Conservation (phyloP, 1,140 invertebrate genomes). For the Drosophila equinoxialis region DNA sequence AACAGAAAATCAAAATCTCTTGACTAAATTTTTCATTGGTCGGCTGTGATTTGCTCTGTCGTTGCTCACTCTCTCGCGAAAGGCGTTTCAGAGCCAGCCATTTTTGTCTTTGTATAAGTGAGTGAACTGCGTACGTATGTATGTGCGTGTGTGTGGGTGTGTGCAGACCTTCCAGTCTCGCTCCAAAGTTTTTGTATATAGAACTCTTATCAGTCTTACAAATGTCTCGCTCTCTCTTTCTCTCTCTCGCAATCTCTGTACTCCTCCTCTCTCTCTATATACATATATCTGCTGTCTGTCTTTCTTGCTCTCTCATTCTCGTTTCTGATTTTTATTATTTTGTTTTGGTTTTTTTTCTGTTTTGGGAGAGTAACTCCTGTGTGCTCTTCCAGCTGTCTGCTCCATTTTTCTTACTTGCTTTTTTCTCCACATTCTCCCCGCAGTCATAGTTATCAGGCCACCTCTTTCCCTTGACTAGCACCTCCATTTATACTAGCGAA, state of each 20-base stretch:
- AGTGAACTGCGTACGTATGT: neutral
- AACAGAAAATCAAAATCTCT: slow-evolving; percentile 83
- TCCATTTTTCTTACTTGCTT: slow-evolving; percentile 42
- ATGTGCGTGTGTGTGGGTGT: slow-evolving; percentile 43
- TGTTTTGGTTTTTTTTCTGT: slow-evolving; percentile 17
- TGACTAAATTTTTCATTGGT: slow-evolving; percentile 84
- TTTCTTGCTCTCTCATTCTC: slow-evolving; percentile 19
- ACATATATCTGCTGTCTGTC: slow-evolving; percentile 1
- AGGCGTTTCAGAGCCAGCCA: slow-evolving; percentile 21
- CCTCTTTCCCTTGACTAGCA: neutral
- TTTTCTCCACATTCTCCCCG: slow-evolving; percentile 4
- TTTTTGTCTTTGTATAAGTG: slow-evolving; percentile 13
- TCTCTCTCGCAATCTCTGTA: slow-evolving; percentile 26
- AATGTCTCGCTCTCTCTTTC: slow-evolving; percentile 44
- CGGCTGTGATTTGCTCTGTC: slow-evolving; percentile 81
- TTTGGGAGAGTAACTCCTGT: slow-evolving; percentile 50
- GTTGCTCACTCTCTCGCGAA: slow-evolving; percentile 40
- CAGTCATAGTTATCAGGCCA: neutral
- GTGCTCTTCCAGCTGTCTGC: slow-evolving; percentile 65
- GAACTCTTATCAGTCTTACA: slow-evolving; percentile 59
- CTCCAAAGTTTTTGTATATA: slow-evolving; percentile 59
- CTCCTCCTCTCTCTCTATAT: slow-evolving; percentile 30
- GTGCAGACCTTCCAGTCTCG: slow-evolving; percentile 62
- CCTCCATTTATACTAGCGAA: slow-evolving; percentile 49
- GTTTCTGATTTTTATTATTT: slow-evolving; percentile 32